phyloP scores from a whole-genome alignment of 64 coral and sea anemone species.

The Porites australiensis region DNA sequence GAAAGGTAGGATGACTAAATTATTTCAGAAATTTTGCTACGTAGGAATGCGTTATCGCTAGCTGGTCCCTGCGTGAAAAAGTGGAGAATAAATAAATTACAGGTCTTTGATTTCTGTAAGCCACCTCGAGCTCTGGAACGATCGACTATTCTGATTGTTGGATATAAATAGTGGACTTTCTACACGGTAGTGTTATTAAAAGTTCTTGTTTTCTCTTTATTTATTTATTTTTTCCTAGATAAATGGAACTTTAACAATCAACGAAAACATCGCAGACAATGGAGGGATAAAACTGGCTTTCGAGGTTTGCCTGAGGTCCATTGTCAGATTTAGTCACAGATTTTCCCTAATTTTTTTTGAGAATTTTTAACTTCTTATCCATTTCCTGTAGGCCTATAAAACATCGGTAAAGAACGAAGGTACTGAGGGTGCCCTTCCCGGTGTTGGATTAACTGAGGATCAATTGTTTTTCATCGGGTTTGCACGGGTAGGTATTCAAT shows the following conservation, averaged over 20 bases:
- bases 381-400: constrained; percentile 63
- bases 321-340: neutral
- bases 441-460: constrained; percentile 71
- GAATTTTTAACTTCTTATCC: neutral
- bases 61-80: too few species aligned
- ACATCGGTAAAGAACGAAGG: constrained; percentile 56
- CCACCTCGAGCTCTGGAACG: too few species aligned
- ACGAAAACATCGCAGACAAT: constrained; percentile 88
- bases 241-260: constrained; percentile 66
- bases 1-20: constrained; percentile 22
- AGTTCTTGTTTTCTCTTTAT: neutral
- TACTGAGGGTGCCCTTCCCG: constrained; percentile 70
- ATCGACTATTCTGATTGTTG: too few species aligned
- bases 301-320: constrained; percentile 14
- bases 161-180: too few species aligned
- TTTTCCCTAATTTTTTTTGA: neutral
- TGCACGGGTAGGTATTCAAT: constrained; percentile 57
- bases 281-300: constrained; percentile 79
- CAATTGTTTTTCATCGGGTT: constrained; percentile 89
- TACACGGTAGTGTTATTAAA: too few species aligned
- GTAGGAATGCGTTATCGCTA: too few species aligned
- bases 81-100: too few species aligned
- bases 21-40: neutral
- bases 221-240: constrained; percentile 39
- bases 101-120: too few species aligned